Conservation (phyloP, 2,888 invertebrate genomes). For the Chaetogeoica ovagalla region DNA sequence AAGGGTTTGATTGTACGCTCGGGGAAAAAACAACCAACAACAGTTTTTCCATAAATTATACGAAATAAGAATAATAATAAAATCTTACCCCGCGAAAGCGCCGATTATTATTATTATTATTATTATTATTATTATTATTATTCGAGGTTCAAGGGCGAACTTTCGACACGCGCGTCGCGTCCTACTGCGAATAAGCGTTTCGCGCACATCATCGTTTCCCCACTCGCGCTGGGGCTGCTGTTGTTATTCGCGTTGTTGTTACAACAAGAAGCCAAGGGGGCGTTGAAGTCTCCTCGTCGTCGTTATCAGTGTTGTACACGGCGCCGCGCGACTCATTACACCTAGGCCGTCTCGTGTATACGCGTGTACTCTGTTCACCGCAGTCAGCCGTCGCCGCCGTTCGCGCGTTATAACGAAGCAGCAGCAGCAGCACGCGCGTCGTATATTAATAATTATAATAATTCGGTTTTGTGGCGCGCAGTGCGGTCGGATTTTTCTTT, state of each 20-base stretch:
- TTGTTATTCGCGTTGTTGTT: slow-evolving; percentile 11
- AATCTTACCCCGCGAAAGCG: too few relatives aligned
- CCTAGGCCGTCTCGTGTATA: slow-evolving; percentile 29
- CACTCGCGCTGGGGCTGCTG: slow-evolving; percentile 28
- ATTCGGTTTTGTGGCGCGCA: background rate
- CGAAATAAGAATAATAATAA: too few relatives aligned
- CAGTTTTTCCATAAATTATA: too few relatives aligned
- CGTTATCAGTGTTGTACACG: slow-evolving; percentile 15
- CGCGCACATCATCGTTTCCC: slow-evolving; percentile 36
- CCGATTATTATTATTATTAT: too few relatives aligned
- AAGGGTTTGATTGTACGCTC: too few relatives aligned
- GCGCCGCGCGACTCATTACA: slow-evolving; percentile 2
- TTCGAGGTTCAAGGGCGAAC: slow-evolving; percentile 50
- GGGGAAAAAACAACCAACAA: too few relatives aligned
- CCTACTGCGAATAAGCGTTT: slow-evolving; percentile 12
- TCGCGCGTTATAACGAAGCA: too few relatives aligned
- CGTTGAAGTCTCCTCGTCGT: slow-evolving; percentile 44
- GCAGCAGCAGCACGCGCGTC: background rate
- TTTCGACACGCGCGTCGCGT: slow-evolving; percentile 30
- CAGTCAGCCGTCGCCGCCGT: too few relatives aligned
- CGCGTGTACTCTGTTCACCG: background rate
- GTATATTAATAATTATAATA: too few relatives aligned
- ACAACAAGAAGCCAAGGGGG: slow-evolving; percentile 29
- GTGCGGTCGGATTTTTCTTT: background rate
- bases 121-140: too few relatives aligned